A percentile compares a stretch with the other conserved stretches of the same genome.
These are phyloP conservation scores for Cavia aperea DNA, from an alignment of 2,113 vertebrate genomes.

Conservation along the genomic window DNA sequence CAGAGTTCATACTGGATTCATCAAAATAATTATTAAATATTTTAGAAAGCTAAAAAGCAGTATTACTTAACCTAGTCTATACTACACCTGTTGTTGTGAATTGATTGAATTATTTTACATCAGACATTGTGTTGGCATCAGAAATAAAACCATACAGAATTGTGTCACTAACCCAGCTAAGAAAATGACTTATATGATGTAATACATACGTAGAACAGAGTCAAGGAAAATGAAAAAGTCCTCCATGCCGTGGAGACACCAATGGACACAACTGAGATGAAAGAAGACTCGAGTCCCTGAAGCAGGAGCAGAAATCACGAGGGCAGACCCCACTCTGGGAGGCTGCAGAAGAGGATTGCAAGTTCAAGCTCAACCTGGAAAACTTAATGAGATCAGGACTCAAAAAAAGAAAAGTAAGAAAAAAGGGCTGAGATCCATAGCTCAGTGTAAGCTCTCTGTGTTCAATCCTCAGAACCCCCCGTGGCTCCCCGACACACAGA, in stretches of 20 bases:
- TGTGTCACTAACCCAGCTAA: neutral
- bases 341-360: neutral
- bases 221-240: neutral
- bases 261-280: neutral
- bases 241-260: neutral
- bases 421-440: neutral
- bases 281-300: neutral
- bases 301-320: neutral
- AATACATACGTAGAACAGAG: neutral
- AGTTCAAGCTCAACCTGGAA: neutral
- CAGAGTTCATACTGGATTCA: neutral
- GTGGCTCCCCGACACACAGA: neutral
- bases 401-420: neutral
- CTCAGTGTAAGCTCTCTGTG: neutral
- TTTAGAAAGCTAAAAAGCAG: constrained; percentile 15
- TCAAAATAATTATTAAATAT: constrained; percentile 21
- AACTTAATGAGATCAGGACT: neutral
- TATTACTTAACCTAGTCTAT: neutral
- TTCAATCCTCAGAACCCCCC: neutral
- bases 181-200: neutral
- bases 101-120: neutral
- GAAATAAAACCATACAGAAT: neutral
- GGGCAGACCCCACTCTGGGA: neutral
- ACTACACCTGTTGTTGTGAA: neutral
- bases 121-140: neutral